Conservation (phyloP, 1,140 invertebrate genomes). For the Plectrocnemia conspersa region DNA sequence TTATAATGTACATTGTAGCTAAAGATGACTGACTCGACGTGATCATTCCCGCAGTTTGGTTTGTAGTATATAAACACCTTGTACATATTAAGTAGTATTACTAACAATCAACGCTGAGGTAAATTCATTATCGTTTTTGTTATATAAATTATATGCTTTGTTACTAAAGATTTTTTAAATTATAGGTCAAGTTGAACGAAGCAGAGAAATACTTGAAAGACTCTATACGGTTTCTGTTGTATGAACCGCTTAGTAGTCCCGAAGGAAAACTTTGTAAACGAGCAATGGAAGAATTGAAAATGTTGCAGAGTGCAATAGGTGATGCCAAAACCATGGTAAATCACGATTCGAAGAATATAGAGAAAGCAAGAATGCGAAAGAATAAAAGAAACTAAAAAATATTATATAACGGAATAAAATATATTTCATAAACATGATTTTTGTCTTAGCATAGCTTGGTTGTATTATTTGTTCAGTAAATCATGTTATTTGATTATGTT, state of each 20-base stretch:
- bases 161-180: constrained; percentile 36
- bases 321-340: constrained; percentile 45
- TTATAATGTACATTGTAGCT: not conserved
- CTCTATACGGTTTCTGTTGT: constrained; percentile 60
- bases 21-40: not conserved
- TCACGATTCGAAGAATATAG: constrained; percentile 31
- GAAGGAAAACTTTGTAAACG: constrained; percentile 64
- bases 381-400: constrained; percentile 15
- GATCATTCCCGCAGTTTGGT: not conserved
- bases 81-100: too few species aligned
- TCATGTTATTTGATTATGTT: too few species aligned
- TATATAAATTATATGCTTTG: not conserved
- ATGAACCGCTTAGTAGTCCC: constrained; percentile 66
- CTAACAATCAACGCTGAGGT: too few species aligned
- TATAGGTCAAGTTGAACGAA: constrained; percentile 48
- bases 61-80: not conserved
- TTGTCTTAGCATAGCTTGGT: too few species aligned
- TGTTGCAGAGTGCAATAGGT: constrained; percentile 54
- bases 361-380: not conserved
- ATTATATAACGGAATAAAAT: too few species aligned
- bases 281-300: constrained; percentile 62
- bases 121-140: too few species aligned
- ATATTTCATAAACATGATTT: too few species aligned
- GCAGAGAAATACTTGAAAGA: constrained; percentile 58
- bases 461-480: too few species aligned